Percentiles rank a stretch among this genome's conserved stretches.
phyloP scores from a whole-genome alignment of 2,888 invertebrate genomes.

The Venusia cambrica region DNA sequence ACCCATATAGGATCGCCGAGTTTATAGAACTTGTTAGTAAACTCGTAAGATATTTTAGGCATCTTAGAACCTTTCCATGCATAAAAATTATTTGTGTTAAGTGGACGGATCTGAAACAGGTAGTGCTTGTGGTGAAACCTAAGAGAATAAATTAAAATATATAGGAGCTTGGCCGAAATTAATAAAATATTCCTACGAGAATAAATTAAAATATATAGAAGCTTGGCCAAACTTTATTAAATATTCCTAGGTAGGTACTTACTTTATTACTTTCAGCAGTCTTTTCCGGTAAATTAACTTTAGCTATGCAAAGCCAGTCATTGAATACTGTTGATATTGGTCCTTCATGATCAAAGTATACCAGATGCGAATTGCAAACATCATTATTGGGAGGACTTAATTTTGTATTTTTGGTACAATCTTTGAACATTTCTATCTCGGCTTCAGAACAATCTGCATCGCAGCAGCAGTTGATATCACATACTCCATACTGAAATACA shows the following conservation, averaged over 20 bases:
- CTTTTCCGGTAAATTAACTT: conserved; percentile 60
- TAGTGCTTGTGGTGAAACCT: no score
- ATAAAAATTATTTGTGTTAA: conserved; percentile 32
- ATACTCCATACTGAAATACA: conserved; percentile 77
- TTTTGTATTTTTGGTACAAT: conserved; percentile 64
- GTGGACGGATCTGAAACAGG: conserved; percentile 41
- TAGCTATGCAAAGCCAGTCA: conserved; percentile 61
- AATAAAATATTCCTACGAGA: no score
- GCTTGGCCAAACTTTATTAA: no score
- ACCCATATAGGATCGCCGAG: conserved; percentile 59
- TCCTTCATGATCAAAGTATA: conserved; percentile 29
- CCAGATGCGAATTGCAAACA: conserved; percentile 37
- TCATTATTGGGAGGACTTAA: conserved; percentile 24
- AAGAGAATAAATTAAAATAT: no score
- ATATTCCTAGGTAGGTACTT: conserved; percentile 21
- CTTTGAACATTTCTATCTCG: conserved; percentile 80
- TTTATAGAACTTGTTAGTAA: conserved; percentile 47
- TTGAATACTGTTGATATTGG: conserved; percentile 35
- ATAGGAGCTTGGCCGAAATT: no score
- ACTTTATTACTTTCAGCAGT: conserved; percentile 42
- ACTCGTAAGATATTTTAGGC: conserved; percentile 33
- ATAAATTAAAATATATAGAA: no score
- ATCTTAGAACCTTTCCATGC: conserved; percentile 46
- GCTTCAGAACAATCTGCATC: conserved; percentile 85
- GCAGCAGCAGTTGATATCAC: conserved; percentile 93